Evolutionary conservation across 2,113 vertebrate species (phyloP).

Genomic region (Eptesicus fuscus): DNA sequence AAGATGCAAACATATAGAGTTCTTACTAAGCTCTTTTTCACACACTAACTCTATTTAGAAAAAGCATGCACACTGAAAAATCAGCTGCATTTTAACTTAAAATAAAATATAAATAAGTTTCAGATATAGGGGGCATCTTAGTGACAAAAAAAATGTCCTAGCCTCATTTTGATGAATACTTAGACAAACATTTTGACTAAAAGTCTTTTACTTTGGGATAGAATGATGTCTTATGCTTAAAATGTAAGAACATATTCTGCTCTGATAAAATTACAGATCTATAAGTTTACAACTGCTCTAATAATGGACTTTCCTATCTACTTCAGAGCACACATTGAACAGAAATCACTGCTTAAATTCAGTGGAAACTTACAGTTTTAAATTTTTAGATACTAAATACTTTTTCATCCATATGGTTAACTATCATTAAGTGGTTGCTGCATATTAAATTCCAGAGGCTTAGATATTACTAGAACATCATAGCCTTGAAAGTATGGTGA

Average conservation of each 20-base stretch:
- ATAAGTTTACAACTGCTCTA: not conserved
- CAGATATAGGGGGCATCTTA: not conserved
- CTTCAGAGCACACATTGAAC: not conserved
- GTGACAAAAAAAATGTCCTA: not conserved
- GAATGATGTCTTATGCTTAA: not conserved
- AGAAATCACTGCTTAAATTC: no score
- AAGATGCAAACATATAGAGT: not conserved
- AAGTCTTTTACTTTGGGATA: not conserved
- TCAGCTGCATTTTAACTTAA: not conserved
- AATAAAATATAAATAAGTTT: not conserved
- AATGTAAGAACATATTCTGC: not conserved
- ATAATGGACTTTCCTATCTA: not conserved
- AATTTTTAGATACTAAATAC: not conserved
- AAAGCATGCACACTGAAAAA: not conserved
- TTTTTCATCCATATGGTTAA: not conserved
- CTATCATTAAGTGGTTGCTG: not conserved
- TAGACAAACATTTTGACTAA: not conserved
- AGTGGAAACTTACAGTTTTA: not conserved
- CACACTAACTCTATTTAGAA: not conserved
- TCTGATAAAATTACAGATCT: not conserved
- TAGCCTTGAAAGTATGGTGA: not conserved
- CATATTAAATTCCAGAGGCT: not conserved
- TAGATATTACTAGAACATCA: not conserved
- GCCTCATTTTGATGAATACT: not conserved
- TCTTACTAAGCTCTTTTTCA: not conserved